phyloP scores from a whole-genome alignment of 2,797 vertebrate genomes.

The Tolypeutes matacus region DNA sequence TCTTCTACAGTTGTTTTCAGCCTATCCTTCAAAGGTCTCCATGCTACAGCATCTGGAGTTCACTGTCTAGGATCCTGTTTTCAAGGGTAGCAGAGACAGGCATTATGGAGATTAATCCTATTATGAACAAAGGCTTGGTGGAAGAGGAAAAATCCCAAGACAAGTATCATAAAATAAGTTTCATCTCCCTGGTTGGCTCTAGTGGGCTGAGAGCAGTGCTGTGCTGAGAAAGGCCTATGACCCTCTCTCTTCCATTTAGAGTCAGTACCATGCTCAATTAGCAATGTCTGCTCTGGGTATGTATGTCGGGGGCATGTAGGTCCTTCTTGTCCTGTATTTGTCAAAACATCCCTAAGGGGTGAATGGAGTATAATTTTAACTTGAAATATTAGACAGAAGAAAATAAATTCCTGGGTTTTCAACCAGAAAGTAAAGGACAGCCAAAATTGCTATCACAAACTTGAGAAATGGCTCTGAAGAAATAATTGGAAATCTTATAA shows the following conservation, averaged over 20 bases:
- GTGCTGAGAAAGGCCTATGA: not conserved
- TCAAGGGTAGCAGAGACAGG: not conserved
- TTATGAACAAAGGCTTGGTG: not conserved
- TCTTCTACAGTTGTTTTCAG: not conserved
- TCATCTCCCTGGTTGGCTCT: too few species aligned
- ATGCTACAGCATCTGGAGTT: not conserved
- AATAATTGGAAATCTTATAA: not conserved
- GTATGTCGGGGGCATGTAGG: too few species aligned
- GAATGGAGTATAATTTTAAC: not conserved
- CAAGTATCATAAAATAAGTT: too few species aligned
- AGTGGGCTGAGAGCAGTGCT: not conserved
- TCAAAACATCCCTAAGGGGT: not conserved
- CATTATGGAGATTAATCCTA: not conserved
- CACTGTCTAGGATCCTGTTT: not conserved
- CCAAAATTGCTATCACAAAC: not conserved
- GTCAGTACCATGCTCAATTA: rapidly evolving
- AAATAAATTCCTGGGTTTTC: not conserved
- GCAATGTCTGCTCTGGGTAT: rapidly evolving
- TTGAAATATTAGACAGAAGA: not conserved
- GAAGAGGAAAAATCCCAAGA: not conserved
- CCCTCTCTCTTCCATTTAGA: too few species aligned
- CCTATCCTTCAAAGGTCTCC: not conserved
- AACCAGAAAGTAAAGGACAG: not conserved
- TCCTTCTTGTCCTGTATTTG: rapidly evolving
- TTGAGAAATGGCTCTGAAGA: not conserved